phyloP scores from a whole-genome alignment of 2,888 invertebrate species.

The Physocephala rufipes region DNA sequence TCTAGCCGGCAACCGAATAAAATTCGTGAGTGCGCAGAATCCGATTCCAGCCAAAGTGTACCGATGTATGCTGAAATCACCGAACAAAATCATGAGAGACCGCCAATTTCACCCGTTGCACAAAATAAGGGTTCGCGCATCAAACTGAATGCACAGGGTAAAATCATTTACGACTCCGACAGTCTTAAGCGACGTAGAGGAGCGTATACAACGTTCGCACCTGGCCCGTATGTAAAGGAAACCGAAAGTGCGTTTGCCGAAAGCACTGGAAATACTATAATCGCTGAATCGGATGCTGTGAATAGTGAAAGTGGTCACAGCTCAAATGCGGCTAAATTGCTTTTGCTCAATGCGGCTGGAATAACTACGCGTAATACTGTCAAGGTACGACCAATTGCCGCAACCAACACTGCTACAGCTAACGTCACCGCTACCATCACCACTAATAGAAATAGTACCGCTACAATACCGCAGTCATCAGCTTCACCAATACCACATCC shows the following conservation, averaged over 20 bases:
- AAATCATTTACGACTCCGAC: slow-evolving; percentile 88
- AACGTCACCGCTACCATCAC: slow-evolving; percentile 39
- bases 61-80: slow-evolving; percentile 62
- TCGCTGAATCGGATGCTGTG: slow-evolving; percentile 32
- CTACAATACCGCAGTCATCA: too few species aligned
- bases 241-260: slow-evolving; percentile 64
- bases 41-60: slow-evolving; percentile 46
- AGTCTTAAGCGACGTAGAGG: slow-evolving; percentile 80
- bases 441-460: slow-evolving; percentile 37
- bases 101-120: slow-evolving; percentile 47
- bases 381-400: slow-evolving; percentile 62
- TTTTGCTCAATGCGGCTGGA: slow-evolving; percentile 54
- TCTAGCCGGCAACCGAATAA: slow-evolving; percentile 9
- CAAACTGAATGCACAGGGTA: slow-evolving; percentile 81
- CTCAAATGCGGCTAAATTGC: slow-evolving; percentile 48
- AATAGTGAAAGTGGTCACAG: slow-evolving; percentile 53
- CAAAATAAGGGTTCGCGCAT: slow-evolving; percentile 71
- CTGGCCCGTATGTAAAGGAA: slow-evolving; percentile 85
- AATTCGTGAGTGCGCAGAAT: slow-evolving; percentile 48
- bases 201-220: slow-evolving; percentile 86
- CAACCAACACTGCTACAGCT: slow-evolving; percentile 43
- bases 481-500: neutral
- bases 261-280: slow-evolving; percentile 21
- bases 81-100: slow-evolving; percentile 54
- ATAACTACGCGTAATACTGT: slow-evolving; percentile 57